phyloP scores from a whole-genome alignment of 2,888 invertebrate species.

The Caenorhabditis zanzibari region DNA sequence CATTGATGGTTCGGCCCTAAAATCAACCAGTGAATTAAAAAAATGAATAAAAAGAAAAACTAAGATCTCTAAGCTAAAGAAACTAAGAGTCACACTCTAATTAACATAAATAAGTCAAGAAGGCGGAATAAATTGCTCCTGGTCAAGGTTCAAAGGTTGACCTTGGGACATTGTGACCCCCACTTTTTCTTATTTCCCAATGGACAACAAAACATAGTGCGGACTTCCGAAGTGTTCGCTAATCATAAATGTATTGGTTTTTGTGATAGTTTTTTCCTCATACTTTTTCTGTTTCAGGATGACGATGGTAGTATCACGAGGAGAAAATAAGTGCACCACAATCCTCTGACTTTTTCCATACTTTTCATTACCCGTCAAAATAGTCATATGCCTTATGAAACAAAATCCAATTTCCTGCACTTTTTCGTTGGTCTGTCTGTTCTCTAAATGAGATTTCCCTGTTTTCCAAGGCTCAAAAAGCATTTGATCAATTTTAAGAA shows the following conservation, averaged over 20 bases:
- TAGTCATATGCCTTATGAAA: constrained; percentile 16
- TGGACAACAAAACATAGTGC: not conserved
- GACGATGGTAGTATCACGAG: constrained; percentile 6
- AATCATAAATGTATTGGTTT: constrained; percentile 53
- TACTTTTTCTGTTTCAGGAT: not conserved
- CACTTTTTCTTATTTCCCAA: constrained; percentile 9
- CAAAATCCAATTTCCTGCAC: constrained; percentile 24
- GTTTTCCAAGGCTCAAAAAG: not conserved
- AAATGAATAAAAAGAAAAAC: not conserved
- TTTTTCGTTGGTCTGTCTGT: constrained; percentile 3
- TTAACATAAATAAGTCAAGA: constrained; percentile 40
- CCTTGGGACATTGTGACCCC: not conserved
- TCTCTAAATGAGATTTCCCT: constrained; percentile 1
- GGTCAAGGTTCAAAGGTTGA: constrained; percentile 36
- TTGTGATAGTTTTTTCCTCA: not conserved
- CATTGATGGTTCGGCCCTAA: too few species aligned
- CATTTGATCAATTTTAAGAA: constrained; percentile 2
- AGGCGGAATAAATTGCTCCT: not conserved
- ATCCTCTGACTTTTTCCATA: constrained; percentile 29
- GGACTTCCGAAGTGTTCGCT: constrained; percentile 12
- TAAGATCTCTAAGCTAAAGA: constrained; percentile 10
- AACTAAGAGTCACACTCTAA: constrained; percentile 20
- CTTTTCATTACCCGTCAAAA: constrained; percentile 24
- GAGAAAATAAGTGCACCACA: constrained; percentile 2
- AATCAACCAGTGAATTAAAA: too few species aligned